Base-by-base conservation (phyloP, 1,140 invertebrate genomes). In the Charaxes varanes region DNA sequence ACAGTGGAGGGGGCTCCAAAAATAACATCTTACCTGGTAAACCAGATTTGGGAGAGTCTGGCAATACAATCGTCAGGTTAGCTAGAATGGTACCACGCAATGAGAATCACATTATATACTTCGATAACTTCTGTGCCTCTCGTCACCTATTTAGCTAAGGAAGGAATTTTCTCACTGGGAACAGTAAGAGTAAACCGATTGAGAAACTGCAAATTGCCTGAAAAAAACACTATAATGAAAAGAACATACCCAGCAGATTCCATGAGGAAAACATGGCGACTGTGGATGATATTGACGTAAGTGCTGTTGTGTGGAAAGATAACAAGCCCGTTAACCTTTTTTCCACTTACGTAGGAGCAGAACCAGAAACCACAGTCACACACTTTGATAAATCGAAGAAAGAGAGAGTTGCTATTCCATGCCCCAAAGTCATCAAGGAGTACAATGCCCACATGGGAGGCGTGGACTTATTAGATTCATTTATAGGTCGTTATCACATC, bases 381-480 rank as follows among this genome's bases (percentile, higher is more conserved):
- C 45, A 46, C 21, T 62, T 50, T 56, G 52, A 62, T 49, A 62
- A 51, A 44, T 51, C 59, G 43, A 54, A 59, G 41, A 68, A 76
- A 48, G 50, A 60, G 35, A 62, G 57, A 53, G 55, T 74, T 53
- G 49, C 67, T 38, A 68, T 86, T 38, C 49, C 66, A 41, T 81
- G 72, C 53, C 83, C 85, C 33, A 68, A 79, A 55, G 63, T 85
- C 32, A 71, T 86, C 11, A 63, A 57, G 35, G 66, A 70, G 24
- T 87, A 86, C 55, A 86, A 87, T 62, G 61, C 49, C 36, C 68
- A 84, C 54, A 86, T 86, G 84, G 84, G 46, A 37, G 27, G 41
- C 10, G 41, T 44, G 7, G 41, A 44, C n/a, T 16, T 42, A 15
- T 10, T 49, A 17, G 35, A 46, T n/a, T 17, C 12, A 16, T 46